Conservation (phyloP, 2,888 invertebrate species). For the Polylopha cassiicola region DNA sequence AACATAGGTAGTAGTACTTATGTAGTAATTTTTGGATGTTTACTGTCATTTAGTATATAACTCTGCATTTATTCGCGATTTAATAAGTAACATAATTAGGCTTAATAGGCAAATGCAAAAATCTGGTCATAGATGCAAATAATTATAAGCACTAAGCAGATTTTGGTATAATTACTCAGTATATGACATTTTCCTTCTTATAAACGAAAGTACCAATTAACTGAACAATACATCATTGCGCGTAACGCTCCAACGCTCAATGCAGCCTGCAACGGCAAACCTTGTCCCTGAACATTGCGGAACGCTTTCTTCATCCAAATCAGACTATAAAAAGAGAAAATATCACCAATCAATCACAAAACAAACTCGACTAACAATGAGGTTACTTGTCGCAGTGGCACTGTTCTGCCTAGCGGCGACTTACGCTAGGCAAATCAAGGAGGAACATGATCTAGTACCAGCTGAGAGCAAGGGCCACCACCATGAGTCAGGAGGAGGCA, state of each 20-base stretch:
- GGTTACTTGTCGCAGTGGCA: slow-evolving; percentile 55
- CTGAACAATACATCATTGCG: slow-evolving; percentile 26
- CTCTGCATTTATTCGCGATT: too few species aligned
- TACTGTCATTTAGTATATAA: too few species aligned
- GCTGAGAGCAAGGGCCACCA: slow-evolving; percentile 59
- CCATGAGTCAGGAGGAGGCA: slow-evolving; percentile 63
- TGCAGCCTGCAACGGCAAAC: slow-evolving; percentile 31
- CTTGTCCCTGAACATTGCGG: slow-evolving; percentile 48
- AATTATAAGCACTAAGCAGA: too few species aligned
- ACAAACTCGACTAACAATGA: slow-evolving; percentile 53
- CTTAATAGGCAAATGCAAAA: too few species aligned
- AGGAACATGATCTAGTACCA: slow-evolving; percentile 60
- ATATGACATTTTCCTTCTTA: too few species aligned
- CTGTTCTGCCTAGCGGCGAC: slow-evolving; percentile 62
- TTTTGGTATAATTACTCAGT: too few species aligned
- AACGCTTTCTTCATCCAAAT: slow-evolving; percentile 62
- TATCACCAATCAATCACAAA: slow-evolving; percentile 41
- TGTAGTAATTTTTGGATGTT: too few species aligned
- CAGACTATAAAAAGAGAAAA: slow-evolving; percentile 62
- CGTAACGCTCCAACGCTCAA: slow-evolving; percentile 50
- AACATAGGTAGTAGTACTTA: too few species aligned
- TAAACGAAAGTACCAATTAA: too few species aligned
- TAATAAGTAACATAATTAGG: too few species aligned
- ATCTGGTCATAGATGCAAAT: too few species aligned
- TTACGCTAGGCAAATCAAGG: slow-evolving; percentile 56